Percentiles rank a stretch among this genome's conserved stretches.
phyloP scores from a whole-genome alignment of 2,797 vertebrate species.

The Trichosurus vulpecula region DNA sequence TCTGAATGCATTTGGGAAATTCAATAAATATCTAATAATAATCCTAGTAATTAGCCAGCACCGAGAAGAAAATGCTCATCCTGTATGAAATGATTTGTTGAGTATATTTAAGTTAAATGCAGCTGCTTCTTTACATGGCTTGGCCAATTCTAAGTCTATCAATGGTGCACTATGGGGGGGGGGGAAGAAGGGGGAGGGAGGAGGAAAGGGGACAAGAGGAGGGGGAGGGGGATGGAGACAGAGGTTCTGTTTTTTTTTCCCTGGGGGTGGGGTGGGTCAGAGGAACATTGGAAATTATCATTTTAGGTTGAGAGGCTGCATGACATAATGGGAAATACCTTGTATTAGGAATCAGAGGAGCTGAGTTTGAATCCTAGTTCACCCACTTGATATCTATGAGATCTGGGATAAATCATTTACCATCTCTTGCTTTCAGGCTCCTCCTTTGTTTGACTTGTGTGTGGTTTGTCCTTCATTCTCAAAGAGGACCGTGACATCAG shows the following conservation, averaged over 20 bases:
- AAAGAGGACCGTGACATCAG: too few relatives aligned
- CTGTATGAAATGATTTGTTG: not conserved
- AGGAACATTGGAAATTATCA: not conserved
- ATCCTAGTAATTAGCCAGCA: constrained; percentile 65
- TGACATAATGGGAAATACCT: not conserved
- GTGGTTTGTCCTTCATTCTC: too few relatives aligned
- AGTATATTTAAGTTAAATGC: not conserved
- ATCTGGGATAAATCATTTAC: not conserved
- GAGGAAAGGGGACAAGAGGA: not conserved
- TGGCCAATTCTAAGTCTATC: not conserved
- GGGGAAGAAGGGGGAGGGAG: not conserved
- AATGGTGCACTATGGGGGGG: too few relatives aligned
- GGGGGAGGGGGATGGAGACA: not conserved
- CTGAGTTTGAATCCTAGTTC: not conserved
- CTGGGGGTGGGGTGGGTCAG: not conserved
- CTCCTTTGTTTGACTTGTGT: not conserved
- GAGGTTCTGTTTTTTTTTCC: not conserved
- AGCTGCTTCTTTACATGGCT: not conserved
- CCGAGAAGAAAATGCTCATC: constrained; percentile 12
- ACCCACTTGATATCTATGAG: not conserved
- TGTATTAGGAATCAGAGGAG: not conserved
- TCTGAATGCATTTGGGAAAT: constrained; percentile 63
- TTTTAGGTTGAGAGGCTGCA: not conserved
- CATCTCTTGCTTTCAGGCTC: not conserved
- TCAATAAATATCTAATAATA: constrained; percentile 64